Base-by-base conservation (phyloP, 1,140 invertebrate genomes). In the Cyclina sinensis region DNA sequence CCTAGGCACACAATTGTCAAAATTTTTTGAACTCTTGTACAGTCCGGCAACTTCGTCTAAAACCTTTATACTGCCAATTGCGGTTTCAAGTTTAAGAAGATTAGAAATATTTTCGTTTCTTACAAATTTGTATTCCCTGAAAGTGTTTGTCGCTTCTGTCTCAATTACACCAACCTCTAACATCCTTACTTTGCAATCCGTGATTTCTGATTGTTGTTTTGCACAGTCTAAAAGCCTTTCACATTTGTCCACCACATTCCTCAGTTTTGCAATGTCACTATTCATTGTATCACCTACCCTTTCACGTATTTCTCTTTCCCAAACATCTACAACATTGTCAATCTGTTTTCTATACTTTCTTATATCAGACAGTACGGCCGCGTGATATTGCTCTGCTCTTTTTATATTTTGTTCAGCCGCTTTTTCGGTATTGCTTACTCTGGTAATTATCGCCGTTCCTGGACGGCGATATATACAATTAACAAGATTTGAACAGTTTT, bases 331-430 rank as follows among this genome's bases (percentile, higher is more conserved):
- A 4, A 73, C 37, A 30, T 73, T 37, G n/a, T 39, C 39, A 43
- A 73, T 39, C 18, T 73, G 68, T 73, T 73, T 73, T 35, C 37
- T 73, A n/a, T 18, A 73, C 21, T 73, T 73, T 16, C 11, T 39
- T n/a, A 73, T 73, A n/a, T 73, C 68, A 3, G 37, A 14, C 21
- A 12, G 16, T 18, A 73, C 68, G 5, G 68, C 68, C n/a, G 68
- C 30, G 35, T 73, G 68, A 39, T 16, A 39, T 73, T 73, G 68
- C 39, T 73, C 68, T n/a, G 30, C 35, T n/a, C 39, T 73, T n/a
- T 73, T 73, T 3, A 37, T 18, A 73, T 73, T 73, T 39, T 73
- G 68, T 39, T 5, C 12, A 35, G 37, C 14, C 1, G 32, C n/a
- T 18, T 73, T 37, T 73, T 73, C 35, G 1, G 39, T 73, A 21